Evolutionary conservation across 2,113 vertebrate genomes (phyloP), one percentile per base, ranked within the genome.

Genomic region (Caranx ignobilis): DNA sequence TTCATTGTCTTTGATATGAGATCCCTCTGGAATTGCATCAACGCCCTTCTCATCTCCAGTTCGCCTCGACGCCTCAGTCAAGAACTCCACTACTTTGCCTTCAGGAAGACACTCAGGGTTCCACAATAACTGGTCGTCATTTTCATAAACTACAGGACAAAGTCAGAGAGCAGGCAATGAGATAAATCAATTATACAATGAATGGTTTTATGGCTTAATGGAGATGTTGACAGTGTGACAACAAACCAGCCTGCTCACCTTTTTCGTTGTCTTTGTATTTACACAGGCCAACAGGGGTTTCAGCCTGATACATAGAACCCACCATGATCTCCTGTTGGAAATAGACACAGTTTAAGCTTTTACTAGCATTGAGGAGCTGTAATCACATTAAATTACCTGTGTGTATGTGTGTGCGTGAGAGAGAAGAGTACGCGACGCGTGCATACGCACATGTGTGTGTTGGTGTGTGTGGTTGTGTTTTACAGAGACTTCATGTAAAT

Each of bases 221-320:
- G 19, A 52, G 21, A 4, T 35, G 11, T 21, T 4, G 16, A 43
- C 19, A 34, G 48, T 3, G 21, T 50, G 19, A 60, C 32, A 31
- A 35, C 43, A 21, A 26, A 52, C 19, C 1, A 16, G 6, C 34
- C 11, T 15, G 35, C 90, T 92, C 89, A 99, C 98, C 97, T 96
- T 95, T 99, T 85, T 99, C 97, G 71, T 98, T 98, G 73, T 99
- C 97, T 93, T 93, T 97, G 90, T 99, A 99, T 93, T 96, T 97
- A 93, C 95, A 96, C 62, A 97, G 84, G 26, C 97, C 98, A 79
- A 90, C 86, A 77, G 98, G 98, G 54, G 97, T 99, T 94, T 99
- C 98, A 85, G 98, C 98, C 93, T 99, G 98, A 91, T 97, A 99
- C 97, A 99, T 98, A 6, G 98, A 99, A 9, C 98, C 98, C 90